Conservation (phyloP, 2,888 invertebrate species). For the Serrognathus titanus region DNA sequence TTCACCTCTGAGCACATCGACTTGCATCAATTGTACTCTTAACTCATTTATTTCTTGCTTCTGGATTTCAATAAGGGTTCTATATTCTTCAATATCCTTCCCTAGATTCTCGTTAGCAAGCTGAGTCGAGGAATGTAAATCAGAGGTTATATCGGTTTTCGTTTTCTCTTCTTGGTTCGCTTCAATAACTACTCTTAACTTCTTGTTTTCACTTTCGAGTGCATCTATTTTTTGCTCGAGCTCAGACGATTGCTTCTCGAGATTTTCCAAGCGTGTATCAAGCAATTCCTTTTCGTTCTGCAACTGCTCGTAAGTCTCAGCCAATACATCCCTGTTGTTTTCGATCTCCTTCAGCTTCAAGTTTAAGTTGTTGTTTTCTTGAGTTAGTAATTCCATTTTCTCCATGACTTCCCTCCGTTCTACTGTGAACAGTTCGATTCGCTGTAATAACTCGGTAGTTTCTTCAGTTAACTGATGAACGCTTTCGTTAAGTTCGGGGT, state of each 20-base stretch:
- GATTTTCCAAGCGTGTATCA: slow-evolving; percentile 46
- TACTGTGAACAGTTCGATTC: slow-evolving; percentile 65
- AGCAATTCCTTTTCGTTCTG: slow-evolving; percentile 52
- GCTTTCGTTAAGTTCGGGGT: slow-evolving; percentile 53
- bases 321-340: slow-evolving; percentile 44
- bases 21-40: slow-evolving; percentile 25
- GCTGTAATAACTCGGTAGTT: slow-evolving; percentile 62
- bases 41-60: slow-evolving; percentile 31
- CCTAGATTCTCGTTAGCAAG: slow-evolving; percentile 28
- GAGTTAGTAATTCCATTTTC: slow-evolving; percentile 61
- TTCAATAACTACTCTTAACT: slow-evolving; percentile 20
- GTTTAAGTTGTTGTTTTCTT: slow-evolving; percentile 58
- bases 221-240: slow-evolving; percentile 38
- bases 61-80: slow-evolving; percentile 31
- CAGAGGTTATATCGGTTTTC: background rate
- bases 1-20: slow-evolving; percentile 29
- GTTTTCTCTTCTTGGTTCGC: background rate
- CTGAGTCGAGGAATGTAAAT: background rate
- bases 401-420: slow-evolving; percentile 69
- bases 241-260: slow-evolving; percentile 12
- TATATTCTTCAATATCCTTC: slow-evolving; percentile 28
- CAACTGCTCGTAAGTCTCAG: slow-evolving; percentile 46
- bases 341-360: slow-evolving; percentile 53
- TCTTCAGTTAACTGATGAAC: slow-evolving; percentile 60
- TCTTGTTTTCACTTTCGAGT: slow-evolving; percentile 44